These are phyloP conservation scores for Danaus chrysippus DNA, from an alignment of 2,888 invertebrate species.

Conservation along the genomic window DNA sequence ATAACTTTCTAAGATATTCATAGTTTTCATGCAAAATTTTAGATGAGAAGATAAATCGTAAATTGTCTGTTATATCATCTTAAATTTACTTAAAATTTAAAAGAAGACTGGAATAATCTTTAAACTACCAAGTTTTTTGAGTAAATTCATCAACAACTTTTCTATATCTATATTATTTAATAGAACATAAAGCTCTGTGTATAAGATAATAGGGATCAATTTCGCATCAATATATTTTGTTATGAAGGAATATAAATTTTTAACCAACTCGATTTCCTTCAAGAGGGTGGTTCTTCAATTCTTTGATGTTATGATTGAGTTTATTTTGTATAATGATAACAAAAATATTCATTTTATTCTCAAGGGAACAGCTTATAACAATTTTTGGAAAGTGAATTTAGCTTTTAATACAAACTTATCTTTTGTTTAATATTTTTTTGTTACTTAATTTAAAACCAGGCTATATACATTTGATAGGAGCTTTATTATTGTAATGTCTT, in stretches of 20 bases:
- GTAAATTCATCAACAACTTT: not conserved
- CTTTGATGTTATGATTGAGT: conserved; percentile 57
- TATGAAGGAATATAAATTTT: conserved; percentile 29
- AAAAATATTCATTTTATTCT: conserved; percentile 34
- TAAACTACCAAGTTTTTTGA: not conserved
- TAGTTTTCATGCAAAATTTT: too few relatives aligned
- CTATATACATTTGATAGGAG: too few relatives aligned
- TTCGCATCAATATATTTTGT: not conserved
- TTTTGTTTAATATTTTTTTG: too few relatives aligned
- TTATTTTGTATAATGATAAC: conserved; percentile 54
- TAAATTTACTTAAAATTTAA: too few relatives aligned
- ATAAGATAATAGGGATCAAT: conserved; percentile 9
- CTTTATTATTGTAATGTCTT: too few relatives aligned
- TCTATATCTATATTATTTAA: not conserved
- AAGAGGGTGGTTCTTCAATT: conserved; percentile 34
- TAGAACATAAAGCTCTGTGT: conserved; percentile 11
- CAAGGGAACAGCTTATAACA: conserved; percentile 28
- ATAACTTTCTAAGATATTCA: too few relatives aligned
- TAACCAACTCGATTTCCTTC: conserved; percentile 34
- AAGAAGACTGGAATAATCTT: too few relatives aligned
- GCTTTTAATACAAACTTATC: conserved; percentile 12
- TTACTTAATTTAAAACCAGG: too few relatives aligned
- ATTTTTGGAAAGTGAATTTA: conserved; percentile 33
- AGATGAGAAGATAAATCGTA: too few relatives aligned
- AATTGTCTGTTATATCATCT: too few relatives aligned